Evolutionary conservation across 1,140 invertebrate genomes (phyloP).

Genomic region (Sarcophaga peregrina): DNA sequence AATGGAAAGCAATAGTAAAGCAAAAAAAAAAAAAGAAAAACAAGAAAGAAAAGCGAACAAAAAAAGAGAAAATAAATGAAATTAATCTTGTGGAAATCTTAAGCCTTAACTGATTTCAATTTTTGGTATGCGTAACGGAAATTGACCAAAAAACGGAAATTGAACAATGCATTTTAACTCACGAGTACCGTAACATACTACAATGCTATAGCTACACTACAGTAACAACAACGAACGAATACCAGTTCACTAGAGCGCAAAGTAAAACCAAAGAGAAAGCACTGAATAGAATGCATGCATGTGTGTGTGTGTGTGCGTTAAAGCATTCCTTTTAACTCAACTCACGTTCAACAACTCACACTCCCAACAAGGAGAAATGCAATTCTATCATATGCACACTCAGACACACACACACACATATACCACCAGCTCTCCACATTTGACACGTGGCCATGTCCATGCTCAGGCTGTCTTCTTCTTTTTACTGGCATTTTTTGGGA

Average conservation of each 20-base stretch:
- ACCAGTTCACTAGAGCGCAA: not conserved
- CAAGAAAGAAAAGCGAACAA: too few species aligned
- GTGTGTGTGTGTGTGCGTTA: not conserved
- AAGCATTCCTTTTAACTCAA: constrained; percentile 11
- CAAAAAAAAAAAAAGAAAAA: too few species aligned
- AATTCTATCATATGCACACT: not conserved
- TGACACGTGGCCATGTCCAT: constrained; percentile 4
- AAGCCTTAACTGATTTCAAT: constrained; percentile 36
- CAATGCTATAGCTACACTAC: too few species aligned
- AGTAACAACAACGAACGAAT: not conserved
- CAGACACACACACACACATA: not conserved
- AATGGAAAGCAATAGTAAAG: too few species aligned
- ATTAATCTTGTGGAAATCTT: constrained; percentile 27
- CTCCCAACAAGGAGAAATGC: not conserved
- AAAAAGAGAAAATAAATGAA: not conserved
- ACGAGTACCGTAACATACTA: not conserved
- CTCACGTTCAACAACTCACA: constrained; percentile 9
- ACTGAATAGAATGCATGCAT: not conserved
- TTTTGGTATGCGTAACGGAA: constrained; percentile 34
- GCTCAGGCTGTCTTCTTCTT: not conserved
- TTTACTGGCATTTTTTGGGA: constrained; percentile 3
- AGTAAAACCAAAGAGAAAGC: not conserved
- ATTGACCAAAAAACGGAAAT: constrained; percentile 38
- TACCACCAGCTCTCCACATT: not conserved
- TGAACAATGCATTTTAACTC: constrained; percentile 35